Conservation (phyloP, 2,113 vertebrate species). For the Cynoglossus semilaevis region DNA sequence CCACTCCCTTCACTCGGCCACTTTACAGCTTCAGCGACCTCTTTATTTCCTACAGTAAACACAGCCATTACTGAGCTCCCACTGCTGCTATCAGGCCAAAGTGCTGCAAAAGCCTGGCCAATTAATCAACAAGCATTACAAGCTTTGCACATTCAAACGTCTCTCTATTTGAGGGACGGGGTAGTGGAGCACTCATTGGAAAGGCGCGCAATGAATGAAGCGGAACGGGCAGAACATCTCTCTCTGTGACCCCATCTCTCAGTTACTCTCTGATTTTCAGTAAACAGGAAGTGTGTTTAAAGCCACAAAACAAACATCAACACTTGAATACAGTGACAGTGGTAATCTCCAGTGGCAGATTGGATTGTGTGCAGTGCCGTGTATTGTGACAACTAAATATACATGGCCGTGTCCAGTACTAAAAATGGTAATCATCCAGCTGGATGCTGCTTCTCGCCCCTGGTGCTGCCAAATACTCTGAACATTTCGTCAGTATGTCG, state of each 20-base stretch:
- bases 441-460: conserved; percentile 2
- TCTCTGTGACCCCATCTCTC: background rate
- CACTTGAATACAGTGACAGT: conserved; percentile 1
- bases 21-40: conserved; percentile 43
- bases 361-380: background rate
- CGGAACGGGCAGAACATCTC: conserved; percentile 2
- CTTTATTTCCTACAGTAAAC: conserved; percentile 66
- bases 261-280: conserved; percentile 16
- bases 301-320: conserved; percentile 1
- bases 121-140: conserved; percentile 62
- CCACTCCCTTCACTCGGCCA: conserved; percentile 36
- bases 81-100: conserved; percentile 55
- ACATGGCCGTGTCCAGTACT: conserved; percentile 13
- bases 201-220: conserved; percentile 2
- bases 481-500: conserved; percentile 6
- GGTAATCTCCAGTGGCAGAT: conserved; percentile 11
- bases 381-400: conserved; percentile 18
- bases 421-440: conserved; percentile 20
- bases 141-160: conserved; percentile 43
- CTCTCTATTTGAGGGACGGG: conserved; percentile 23
- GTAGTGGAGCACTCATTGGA: conserved; percentile 18
- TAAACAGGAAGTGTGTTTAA: conserved; percentile 27
- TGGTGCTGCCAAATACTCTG: background rate
- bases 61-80: conserved; percentile 59
- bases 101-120: conserved; percentile 54